A percentile compares a stretch with the other conserved stretches of the same genome.
These are phyloP conservation scores for Amphiprion ocellaris DNA, from an alignment of 2,113 vertebrate genomes.

Conservation along the genomic window DNA sequence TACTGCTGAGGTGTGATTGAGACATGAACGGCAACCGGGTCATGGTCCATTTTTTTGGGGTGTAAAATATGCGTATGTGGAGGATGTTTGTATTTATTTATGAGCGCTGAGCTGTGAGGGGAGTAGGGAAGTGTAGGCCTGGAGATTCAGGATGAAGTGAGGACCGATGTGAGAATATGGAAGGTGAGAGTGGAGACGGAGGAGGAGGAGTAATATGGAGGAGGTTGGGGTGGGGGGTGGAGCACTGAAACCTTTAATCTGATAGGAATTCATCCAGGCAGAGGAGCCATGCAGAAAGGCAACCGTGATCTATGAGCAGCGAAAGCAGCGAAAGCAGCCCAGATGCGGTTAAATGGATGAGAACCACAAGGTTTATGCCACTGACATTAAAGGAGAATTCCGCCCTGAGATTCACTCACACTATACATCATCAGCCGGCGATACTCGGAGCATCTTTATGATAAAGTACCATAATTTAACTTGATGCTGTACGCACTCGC, in stretches of 20 bases:
- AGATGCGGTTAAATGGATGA: slow-evolving; percentile 63
- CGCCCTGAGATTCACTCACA: slow-evolving; percentile 17
- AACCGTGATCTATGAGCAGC: slow-evolving; percentile 57
- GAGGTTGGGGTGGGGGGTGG: background rate
- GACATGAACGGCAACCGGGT: slow-evolving; percentile 19
- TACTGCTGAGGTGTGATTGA: slow-evolving; percentile 49
- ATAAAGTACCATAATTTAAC: slow-evolving; percentile 52
- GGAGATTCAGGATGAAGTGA: background rate
- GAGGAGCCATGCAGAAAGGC: slow-evolving; percentile 57
- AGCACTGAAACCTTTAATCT: slow-evolving; percentile 63
- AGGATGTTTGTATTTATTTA: slow-evolving; percentile 7
- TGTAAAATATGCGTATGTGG: slow-evolving; percentile 6
- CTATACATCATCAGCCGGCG: slow-evolving; percentile 40
- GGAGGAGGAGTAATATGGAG: background rate
- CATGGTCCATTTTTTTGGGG: slow-evolving; percentile 15
- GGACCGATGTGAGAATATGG: background rate
- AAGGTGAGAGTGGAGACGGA: background rate
- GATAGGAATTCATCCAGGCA: slow-evolving; percentile 70
- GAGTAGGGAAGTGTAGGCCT: slow-evolving; percentile 34
- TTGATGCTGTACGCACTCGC: slow-evolving; percentile 29
- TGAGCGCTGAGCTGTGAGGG: slow-evolving; percentile 8
- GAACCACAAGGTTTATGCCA: slow-evolving; percentile 43
- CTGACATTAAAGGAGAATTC: slow-evolving; percentile 55
- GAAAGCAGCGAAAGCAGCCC: slow-evolving; percentile 39
- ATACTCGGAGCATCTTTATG: slow-evolving; percentile 37